Evolutionary conservation across 1,140 invertebrate species (phyloP).

Genomic region (Dufourea novaeangliae): DNA sequence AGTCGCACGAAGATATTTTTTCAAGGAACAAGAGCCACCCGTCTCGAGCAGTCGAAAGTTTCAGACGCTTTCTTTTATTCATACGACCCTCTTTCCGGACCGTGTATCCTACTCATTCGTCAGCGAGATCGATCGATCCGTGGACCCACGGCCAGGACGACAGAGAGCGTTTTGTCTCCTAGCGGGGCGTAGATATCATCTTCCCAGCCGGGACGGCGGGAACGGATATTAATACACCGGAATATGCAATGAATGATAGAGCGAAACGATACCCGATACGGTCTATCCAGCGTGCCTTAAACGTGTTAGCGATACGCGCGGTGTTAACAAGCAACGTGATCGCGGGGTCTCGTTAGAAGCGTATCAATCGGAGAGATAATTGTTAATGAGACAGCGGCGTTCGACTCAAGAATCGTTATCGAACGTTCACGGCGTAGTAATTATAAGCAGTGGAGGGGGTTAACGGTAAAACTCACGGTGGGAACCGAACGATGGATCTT

Average conservation of each 20-base stretch:
- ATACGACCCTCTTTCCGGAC: constrained; percentile 32
- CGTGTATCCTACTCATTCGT: constrained; percentile 45
- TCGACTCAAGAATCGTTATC: constrained; percentile 40
- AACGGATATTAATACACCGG: constrained; percentile 58
- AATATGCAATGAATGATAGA: constrained; percentile 54
- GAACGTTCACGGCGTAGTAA: constrained; percentile 19
- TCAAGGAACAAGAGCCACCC: constrained; percentile 10
- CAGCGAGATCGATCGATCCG: constrained; percentile 59
- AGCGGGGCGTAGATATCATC: constrained; percentile 46
- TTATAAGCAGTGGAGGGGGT: constrained; percentile 46
- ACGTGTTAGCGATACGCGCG: constrained; percentile 38
- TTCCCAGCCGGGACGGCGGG: constrained; percentile 26
- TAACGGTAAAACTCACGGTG: constrained; percentile 16
- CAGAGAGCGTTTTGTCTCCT: constrained; percentile 64
- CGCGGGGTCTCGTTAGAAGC: constrained; percentile 58
- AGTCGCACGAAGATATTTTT: not conserved
- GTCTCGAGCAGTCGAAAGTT: not conserved
- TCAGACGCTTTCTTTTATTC: constrained; percentile 21
- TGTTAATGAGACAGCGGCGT: constrained; percentile 58
- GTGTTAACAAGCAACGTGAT: constrained; percentile 63
- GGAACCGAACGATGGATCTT: constrained; percentile 2
- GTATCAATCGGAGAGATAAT: constrained; percentile 64
- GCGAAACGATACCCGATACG: constrained; percentile 57
- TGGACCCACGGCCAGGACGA: constrained; percentile 38
- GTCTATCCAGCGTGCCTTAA: constrained; percentile 28